Percentiles rank a stretch among this genome's conserved stretches.
phyloP scores from a whole-genome alignment of 2,888 invertebrate species.

The Drosophila melanocephala region DNA sequence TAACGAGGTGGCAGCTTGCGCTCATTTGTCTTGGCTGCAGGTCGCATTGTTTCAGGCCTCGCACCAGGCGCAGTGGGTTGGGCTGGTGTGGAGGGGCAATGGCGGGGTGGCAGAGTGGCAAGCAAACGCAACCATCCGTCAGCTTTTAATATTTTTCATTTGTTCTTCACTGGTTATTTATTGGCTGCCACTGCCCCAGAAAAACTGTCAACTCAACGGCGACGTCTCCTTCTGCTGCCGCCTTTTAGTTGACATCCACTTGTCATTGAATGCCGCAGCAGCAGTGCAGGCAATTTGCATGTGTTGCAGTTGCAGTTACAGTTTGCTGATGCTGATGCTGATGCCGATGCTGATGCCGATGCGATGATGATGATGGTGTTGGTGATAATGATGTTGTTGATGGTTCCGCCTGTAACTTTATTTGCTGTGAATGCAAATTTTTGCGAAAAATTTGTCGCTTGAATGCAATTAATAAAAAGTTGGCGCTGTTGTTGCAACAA shows the following conservation, averaged over 20 bases:
- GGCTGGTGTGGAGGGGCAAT: neutral
- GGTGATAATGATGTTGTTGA: conserved; percentile 51
- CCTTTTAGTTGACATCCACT: conserved; percentile 67
- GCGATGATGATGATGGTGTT: conserved; percentile 30
- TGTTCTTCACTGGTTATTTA: conserved; percentile 79
- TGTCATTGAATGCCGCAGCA: conserved; percentile 67
- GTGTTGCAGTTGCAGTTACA: conserved; percentile 65
- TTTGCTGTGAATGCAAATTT: conserved; percentile 65
- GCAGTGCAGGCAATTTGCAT: conserved; percentile 60
- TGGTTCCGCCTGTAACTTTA: conserved; percentile 67
- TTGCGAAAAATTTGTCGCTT: conserved; percentile 71
- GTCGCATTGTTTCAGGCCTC: conserved; percentile 43
- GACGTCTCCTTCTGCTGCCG: conserved; percentile 9
- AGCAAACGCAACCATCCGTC: conserved; percentile 79
- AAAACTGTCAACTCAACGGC: conserved; percentile 44
- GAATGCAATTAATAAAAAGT: conserved; percentile 79
- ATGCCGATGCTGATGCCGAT: conserved; percentile 16
- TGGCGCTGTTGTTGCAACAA: conserved; percentile 63
- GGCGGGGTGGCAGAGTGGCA: conserved; percentile 3
- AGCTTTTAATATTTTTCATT: conserved; percentile 83
- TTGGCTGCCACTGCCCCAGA: conserved; percentile 55
- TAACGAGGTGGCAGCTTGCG: conserved; percentile 56
- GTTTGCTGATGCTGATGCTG: conserved; percentile 15
- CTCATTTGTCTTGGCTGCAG: conserved; percentile 58
- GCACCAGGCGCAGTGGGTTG: neutral